These are phyloP conservation scores for Apogon hyalosoma DNA, from an alignment of 2,797 vertebrate species.

Conservation along the genomic window DNA sequence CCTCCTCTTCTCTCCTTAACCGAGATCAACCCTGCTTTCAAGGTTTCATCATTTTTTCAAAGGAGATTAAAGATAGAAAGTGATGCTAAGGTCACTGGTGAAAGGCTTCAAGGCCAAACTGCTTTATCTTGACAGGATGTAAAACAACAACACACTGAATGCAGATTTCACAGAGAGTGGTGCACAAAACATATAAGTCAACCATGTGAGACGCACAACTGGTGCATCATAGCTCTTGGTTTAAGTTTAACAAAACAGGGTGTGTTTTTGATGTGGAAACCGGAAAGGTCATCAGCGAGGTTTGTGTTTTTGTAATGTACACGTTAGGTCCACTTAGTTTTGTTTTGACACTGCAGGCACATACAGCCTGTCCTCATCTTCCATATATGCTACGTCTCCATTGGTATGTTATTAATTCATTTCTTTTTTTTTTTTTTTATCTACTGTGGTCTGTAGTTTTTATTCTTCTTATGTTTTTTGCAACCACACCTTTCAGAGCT, in stretches of 20 bases:
- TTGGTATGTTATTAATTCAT: too few species aligned
- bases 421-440: too few species aligned
- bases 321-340: too few species aligned
- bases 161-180: slow-evolving; percentile 51
- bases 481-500: too few species aligned
- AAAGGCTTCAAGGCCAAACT: slow-evolving; percentile 38
- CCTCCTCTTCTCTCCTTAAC: slow-evolving; percentile 5
- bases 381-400: too few species aligned
- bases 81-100: slow-evolving; percentile 40
- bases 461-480: too few species aligned
- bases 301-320: too few species aligned
- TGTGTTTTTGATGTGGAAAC: too few species aligned
- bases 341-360: too few species aligned
- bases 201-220: slow-evolving; percentile 24
- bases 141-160: slow-evolving; percentile 42
- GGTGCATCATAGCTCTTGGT: slow-evolving; percentile 4
- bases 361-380: too few species aligned
- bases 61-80: slow-evolving; percentile 39
- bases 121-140: slow-evolving; percentile 53
- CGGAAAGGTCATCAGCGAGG: too few species aligned
- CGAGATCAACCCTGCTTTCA: slow-evolving; percentile 28
- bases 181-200: slow-evolving; percentile 44
- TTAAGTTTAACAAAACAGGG: slow-evolving; percentile 3
- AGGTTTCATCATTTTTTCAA: slow-evolving; percentile 40
- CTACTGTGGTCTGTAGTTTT: too few species aligned